A percentile compares a stretch with the other conserved stretches of the same genome.
phyloP scores from a whole-genome alignment of 2,888 invertebrate species.

The Phaonia tiefii region DNA sequence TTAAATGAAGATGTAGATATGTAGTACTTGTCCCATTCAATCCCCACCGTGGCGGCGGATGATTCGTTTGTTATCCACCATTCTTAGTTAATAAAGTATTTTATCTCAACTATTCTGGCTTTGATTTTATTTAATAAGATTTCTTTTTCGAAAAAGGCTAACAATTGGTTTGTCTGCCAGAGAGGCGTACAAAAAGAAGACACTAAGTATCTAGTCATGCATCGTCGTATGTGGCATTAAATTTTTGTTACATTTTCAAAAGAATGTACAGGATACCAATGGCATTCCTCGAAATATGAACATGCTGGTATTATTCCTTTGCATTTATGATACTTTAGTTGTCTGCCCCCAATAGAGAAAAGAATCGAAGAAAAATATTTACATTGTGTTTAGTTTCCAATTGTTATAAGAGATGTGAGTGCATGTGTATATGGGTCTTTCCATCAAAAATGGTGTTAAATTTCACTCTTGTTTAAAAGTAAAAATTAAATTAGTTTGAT shows the following conservation, averaged over 20 bases:
- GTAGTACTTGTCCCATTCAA: neutral
- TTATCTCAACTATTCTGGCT: slow-evolving; percentile 27
- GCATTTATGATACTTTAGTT: no score
- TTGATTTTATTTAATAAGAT: slow-evolving; percentile 40
- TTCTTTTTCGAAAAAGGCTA: slow-evolving; percentile 1
- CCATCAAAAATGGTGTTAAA: no score
- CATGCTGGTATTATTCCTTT: neutral
- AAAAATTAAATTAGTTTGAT: no score
- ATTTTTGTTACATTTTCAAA: slow-evolving; percentile 29
- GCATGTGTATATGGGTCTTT: no score
- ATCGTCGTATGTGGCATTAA: slow-evolving; percentile 18
- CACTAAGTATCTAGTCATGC: neutral
- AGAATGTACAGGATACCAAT: neutral
- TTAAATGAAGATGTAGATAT: slow-evolving; percentile 41
- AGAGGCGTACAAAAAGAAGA: slow-evolving; percentile 13
- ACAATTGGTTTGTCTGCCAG: slow-evolving; percentile 9
- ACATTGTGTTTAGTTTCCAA: no score
- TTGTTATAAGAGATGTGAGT: no score
- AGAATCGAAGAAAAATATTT: no score
- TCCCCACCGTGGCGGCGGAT: neutral
- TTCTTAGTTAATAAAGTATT: slow-evolving; percentile 58
- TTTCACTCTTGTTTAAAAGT: no score
- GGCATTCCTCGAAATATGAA: slow-evolving; percentile 25
- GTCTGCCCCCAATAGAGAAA: no score
- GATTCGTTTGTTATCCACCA: neutral